These are phyloP conservation scores for Phragmatobia fuliginosa DNA, from an alignment of 2,888 invertebrate genomes.

Conservation along the genomic window DNA sequence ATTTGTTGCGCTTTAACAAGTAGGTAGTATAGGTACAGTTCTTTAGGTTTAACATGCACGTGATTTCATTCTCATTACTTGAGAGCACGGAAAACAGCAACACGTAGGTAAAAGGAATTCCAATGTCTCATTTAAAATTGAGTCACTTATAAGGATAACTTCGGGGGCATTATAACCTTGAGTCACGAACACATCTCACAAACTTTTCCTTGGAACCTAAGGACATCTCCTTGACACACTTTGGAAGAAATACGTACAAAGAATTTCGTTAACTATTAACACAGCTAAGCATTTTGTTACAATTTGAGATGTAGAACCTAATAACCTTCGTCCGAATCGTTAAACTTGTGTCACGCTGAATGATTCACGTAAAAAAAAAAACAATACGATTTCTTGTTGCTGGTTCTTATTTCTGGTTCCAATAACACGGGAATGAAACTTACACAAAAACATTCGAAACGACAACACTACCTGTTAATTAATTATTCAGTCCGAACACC, in stretches of 20 bases:
- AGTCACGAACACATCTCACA: slow-evolving; percentile 35
- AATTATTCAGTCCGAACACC: slow-evolving; percentile 76
- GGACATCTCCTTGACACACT: slow-evolving; percentile 69
- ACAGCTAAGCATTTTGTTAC: slow-evolving; percentile 31
- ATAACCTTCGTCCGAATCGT: slow-evolving; percentile 28
- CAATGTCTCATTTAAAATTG: slow-evolving; percentile 10
- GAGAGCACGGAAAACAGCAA: slow-evolving; percentile 6
- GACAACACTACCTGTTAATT: slow-evolving; percentile 53
- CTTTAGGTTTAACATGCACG: background rate
- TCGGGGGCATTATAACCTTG: slow-evolving; percentile 44
- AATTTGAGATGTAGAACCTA: slow-evolving; percentile 31
- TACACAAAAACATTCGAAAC: slow-evolving; percentile 29
- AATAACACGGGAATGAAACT: slow-evolving; percentile 15
- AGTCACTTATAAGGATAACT: slow-evolving; percentile 43
- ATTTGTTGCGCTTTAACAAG: slow-evolving; percentile 11
- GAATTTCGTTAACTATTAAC: slow-evolving; percentile 25
- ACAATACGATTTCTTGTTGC: slow-evolving; percentile 11
- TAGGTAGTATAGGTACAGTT: slow-evolving; percentile 3
- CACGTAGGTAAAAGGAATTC: slow-evolving; percentile 20
- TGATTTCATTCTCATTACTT: slow-evolving; percentile 8
- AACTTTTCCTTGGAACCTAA: slow-evolving; percentile 51
- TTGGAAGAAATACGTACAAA: slow-evolving; percentile 34
- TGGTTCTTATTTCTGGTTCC: slow-evolving; percentile 3
- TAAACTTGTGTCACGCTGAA: slow-evolving; percentile 26
- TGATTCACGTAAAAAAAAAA: slow-evolving; percentile 15